A percentile compares a stretch with the other conserved stretches of the same genome.
phyloP scores from a whole-genome alignment of 2,113 vertebrate species.

The Carassius gibelio region DNA sequence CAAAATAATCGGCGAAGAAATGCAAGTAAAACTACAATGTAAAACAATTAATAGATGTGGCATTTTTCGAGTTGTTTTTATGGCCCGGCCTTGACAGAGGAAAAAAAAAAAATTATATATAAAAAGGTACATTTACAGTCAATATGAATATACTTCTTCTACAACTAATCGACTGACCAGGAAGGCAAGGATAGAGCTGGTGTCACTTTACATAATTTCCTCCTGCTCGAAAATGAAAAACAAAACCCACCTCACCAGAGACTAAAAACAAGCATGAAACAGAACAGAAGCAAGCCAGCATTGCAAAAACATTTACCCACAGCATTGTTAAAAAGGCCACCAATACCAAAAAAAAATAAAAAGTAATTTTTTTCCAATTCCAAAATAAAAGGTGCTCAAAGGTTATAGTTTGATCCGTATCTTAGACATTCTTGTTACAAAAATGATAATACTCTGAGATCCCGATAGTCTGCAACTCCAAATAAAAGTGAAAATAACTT shows the following conservation, averaged over 20 bases:
- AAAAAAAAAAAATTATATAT: not conserved
- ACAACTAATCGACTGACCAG: not conserved
- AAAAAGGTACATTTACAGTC: slow-evolving; percentile 11
- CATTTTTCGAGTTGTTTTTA: slow-evolving; percentile 12
- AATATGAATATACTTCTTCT: not conserved
- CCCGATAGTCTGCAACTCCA: slow-evolving; percentile 27
- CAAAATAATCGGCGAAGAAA: not conserved
- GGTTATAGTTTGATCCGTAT: not conserved
- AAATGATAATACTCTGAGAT: slow-evolving; percentile 4
- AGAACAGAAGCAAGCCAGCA: slow-evolving; percentile 12
- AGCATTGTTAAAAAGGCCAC: slow-evolving; percentile 22
- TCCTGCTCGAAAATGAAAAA: not conserved
- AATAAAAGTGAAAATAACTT: slow-evolving; percentile 3
- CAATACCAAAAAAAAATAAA: not conserved
- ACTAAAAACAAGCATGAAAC: not conserved
- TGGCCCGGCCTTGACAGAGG: slow-evolving; percentile 18
- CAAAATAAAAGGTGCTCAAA: not conserved
- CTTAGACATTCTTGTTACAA: slow-evolving; percentile 21
- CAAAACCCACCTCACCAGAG: not conserved
- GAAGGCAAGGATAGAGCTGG: not conserved
- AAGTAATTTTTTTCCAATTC: not conserved
- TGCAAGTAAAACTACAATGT: not conserved
- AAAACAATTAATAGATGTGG: slow-evolving; percentile 7
- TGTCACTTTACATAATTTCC: slow-evolving; percentile 25
- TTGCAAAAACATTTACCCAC: slow-evolving; percentile 7